These are phyloP conservation scores for Drosophila malerkotliana DNA, from an alignment of 1,140 invertebrate species.

Conservation along the genomic window DNA sequence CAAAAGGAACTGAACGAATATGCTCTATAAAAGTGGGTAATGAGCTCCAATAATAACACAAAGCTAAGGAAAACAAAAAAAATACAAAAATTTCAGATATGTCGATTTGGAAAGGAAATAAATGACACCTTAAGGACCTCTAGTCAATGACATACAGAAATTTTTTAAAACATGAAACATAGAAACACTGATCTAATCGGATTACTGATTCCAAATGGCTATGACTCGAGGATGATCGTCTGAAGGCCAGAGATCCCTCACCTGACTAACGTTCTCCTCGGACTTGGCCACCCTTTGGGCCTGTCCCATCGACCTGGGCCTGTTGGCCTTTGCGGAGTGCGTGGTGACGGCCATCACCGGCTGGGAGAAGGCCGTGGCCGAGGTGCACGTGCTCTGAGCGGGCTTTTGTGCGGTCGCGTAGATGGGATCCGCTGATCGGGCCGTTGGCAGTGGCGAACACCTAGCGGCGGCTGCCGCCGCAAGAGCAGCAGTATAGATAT, in stretches of 20 bases:
- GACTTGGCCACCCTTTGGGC: conserved; percentile 32
- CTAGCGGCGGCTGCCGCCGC: conserved; percentile 59
- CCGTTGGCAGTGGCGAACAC: conserved; percentile 45
- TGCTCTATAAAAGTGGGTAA: no score
- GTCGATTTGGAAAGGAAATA: no score
- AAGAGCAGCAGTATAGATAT: conserved; percentile 67
- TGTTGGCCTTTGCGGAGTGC: conserved; percentile 52
- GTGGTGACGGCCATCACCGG: conserved; percentile 73
- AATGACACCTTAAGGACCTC: no score
- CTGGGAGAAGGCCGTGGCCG: conserved; percentile 66
- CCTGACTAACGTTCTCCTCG: conserved; percentile 68
- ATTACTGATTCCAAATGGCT: conserved; percentile 16
- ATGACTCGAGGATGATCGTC: conserved; percentile 54
- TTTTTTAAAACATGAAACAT: conserved; percentile 3
- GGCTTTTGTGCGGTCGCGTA: conserved; percentile 82
- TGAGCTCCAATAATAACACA: no score
- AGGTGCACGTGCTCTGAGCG: conserved; percentile 63
- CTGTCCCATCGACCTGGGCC: conserved; percentile 14
- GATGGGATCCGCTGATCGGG: conserved; percentile 62
- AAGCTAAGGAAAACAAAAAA: no score
- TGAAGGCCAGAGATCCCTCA: conserved; percentile 52
- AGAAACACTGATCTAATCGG: conserved; percentile 7
- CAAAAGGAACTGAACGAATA: no score
- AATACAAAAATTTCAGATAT: no score
- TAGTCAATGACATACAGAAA: not conserved